Evolutionary conservation across 64 coral and sea anemone species (phyloP).

Genomic region (Actinia equina): DNA sequence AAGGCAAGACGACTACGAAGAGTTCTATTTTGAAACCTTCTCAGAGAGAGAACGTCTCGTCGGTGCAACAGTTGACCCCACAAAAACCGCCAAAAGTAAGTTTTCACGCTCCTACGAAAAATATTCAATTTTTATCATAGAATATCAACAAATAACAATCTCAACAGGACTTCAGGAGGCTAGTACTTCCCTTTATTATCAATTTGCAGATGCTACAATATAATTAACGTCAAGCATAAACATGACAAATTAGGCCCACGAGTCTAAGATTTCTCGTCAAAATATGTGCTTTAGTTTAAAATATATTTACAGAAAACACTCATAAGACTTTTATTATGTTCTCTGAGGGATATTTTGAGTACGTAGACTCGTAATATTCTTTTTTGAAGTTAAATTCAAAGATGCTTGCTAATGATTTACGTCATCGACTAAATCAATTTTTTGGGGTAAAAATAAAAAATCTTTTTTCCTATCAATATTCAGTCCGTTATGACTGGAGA

Average conservation of each 20-base stretch:
- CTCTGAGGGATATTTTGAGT: not conserved
- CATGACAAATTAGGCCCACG: not conserved
- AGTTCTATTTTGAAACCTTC: conserved; percentile 30
- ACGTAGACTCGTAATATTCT: not conserved
- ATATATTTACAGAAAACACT: not conserved
- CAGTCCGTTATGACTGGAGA: not conserved
- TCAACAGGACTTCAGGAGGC: not conserved
- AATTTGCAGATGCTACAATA: conserved; percentile 10
- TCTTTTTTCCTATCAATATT: not conserved
- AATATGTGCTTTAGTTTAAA: not conserved
- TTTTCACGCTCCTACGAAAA: not conserved
- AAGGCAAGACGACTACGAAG: not conserved
- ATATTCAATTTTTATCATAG: not conserved
- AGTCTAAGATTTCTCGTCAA: not conserved
- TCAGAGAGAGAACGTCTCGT: conserved; percentile 18
- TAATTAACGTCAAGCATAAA: conserved; percentile 4
- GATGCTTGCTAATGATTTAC: not conserved
- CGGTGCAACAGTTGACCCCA: not conserved
- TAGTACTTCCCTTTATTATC: not conserved
- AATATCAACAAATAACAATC: not conserved
- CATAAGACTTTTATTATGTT: not conserved
- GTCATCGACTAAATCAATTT: not conserved
- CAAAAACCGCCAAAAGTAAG: conserved; percentile 33
- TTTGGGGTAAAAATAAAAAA: not conserved
- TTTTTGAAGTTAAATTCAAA: not conserved